These are phyloP conservation scores for Glaucomys volans DNA, from an alignment of 2,113 vertebrate species.

Conservation along the genomic window DNA sequence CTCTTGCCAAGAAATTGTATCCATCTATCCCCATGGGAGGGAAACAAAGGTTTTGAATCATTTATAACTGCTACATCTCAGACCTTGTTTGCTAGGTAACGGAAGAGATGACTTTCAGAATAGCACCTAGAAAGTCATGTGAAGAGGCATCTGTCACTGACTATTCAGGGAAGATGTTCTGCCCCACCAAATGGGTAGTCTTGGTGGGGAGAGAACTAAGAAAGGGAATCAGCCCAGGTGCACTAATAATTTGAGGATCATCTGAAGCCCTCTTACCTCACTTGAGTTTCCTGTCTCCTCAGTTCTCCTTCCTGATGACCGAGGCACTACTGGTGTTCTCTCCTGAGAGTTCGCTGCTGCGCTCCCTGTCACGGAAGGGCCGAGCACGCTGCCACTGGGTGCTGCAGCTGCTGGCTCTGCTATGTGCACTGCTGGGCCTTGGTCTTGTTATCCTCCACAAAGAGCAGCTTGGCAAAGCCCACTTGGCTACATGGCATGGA, in stretches of 20 bases:
- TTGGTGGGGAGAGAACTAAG: background rate
- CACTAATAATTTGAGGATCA: background rate
- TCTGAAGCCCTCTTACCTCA: background rate
- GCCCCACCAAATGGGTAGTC: background rate
- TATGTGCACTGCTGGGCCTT: slow-evolving; percentile 91
- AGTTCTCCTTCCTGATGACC: slow-evolving; percentile 98
- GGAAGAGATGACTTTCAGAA: slow-evolving; percentile 58
- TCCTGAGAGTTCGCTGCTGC: slow-evolving; percentile 91
- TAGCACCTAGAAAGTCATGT: background rate
- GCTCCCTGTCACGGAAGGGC: slow-evolving; percentile 90
- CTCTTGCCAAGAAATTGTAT: slow-evolving; percentile 68
- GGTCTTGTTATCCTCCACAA: slow-evolving; percentile 93
- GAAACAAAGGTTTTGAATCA: slow-evolving; percentile 68
- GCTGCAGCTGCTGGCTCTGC: slow-evolving; percentile 91
- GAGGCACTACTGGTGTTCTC: slow-evolving; percentile 96
- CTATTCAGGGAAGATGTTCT: background rate
- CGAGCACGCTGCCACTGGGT: slow-evolving; percentile 93
- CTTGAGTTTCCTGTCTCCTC: slow-evolving; percentile 56
- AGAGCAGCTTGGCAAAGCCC: slow-evolving; percentile 91
- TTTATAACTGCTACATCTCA: slow-evolving; percentile 66
- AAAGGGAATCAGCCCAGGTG: background rate
- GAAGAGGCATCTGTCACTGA: background rate
- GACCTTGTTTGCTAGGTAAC: slow-evolving; percentile 49
- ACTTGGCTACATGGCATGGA: slow-evolving; percentile 95
- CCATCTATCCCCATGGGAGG: slow-evolving; percentile 6